phyloP scores from a whole-genome alignment of 2,888 invertebrate species.

The Mythimna pallens region DNA sequence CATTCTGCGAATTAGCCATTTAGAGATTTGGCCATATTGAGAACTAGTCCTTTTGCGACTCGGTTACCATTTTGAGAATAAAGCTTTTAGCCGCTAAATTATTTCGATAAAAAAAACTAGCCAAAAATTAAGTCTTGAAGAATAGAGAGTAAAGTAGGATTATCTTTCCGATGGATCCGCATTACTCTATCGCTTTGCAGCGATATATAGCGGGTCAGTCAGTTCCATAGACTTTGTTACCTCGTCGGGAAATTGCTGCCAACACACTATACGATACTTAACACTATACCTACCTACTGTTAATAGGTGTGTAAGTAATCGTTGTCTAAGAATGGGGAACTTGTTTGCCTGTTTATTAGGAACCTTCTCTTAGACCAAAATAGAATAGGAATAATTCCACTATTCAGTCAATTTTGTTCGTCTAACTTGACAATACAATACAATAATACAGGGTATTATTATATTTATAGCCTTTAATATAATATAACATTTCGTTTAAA shows the following conservation, averaged over 20 bases:
- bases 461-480: too few species aligned
- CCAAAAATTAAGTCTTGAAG: neutral
- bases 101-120: neutral
- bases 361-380: neutral
- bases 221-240: conserved; percentile 83
- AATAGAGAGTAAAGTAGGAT: neutral
- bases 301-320: conserved; percentile 44
- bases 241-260: conserved; percentile 74
- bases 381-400: too few species aligned
- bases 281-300: conserved; percentile 16
- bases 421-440: too few species aligned
- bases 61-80: too few species aligned
- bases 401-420: too few species aligned
- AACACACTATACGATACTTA: conserved; percentile 40
- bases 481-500: too few species aligned
- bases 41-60: too few species aligned
- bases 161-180: conserved; percentile 64
- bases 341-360: conserved; percentile 35
- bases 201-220: conserved; percentile 79
- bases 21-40: too few species aligned
- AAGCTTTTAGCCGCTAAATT: too few species aligned
- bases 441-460: too few species aligned
- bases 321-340: conserved; percentile 31
- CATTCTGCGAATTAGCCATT: too few species aligned
- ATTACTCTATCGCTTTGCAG: conserved; percentile 55